phyloP scores from a whole-genome alignment of 2,113 vertebrate species.

The Chaetura pelagica region DNA sequence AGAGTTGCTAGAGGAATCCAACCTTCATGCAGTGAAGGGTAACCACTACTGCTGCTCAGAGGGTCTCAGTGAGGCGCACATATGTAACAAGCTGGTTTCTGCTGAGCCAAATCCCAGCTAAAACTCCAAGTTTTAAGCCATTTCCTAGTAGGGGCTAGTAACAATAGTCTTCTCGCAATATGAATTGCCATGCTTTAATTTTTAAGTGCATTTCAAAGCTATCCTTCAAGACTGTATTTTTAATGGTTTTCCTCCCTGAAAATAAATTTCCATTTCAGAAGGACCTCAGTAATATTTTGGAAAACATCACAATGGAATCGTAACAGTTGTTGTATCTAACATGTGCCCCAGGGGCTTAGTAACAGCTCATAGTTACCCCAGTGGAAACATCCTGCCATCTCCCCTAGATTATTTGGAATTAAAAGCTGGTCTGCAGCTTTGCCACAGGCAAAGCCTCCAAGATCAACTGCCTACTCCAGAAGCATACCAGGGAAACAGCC shows the following conservation, averaged over 20 bases:
- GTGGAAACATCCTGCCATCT: not conserved
- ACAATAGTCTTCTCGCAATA: not conserved
- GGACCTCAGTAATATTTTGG: not conserved
- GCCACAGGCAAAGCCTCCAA: not conserved
- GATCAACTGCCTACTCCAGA: not conserved
- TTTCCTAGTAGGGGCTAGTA: not conserved
- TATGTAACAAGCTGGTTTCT: not conserved
- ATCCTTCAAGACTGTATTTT: not conserved
- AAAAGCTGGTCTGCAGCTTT: not conserved
- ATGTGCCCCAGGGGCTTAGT: not conserved
- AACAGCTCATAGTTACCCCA: not conserved
- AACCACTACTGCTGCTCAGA: not conserved
- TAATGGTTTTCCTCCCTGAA: slow-evolving; percentile 1
- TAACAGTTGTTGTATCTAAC: not conserved
- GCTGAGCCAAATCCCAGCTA: not conserved
- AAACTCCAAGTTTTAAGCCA: not conserved
- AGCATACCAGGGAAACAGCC: not conserved
- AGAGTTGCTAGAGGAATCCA: slow-evolving; percentile 46
- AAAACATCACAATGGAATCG: not conserved
- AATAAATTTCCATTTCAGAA: not conserved
- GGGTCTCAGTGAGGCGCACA: not conserved
- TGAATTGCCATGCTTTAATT: not conserved
- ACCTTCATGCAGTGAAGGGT: slow-evolving; percentile 42
- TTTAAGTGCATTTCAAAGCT: slow-evolving; percentile 27
- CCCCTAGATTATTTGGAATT: not conserved